Evolutionary conservation across 2,797 vertebrate species (phyloP), one percentile per base, ranked within the genome.

Genomic region (Sarcoramphus papa): DNA sequence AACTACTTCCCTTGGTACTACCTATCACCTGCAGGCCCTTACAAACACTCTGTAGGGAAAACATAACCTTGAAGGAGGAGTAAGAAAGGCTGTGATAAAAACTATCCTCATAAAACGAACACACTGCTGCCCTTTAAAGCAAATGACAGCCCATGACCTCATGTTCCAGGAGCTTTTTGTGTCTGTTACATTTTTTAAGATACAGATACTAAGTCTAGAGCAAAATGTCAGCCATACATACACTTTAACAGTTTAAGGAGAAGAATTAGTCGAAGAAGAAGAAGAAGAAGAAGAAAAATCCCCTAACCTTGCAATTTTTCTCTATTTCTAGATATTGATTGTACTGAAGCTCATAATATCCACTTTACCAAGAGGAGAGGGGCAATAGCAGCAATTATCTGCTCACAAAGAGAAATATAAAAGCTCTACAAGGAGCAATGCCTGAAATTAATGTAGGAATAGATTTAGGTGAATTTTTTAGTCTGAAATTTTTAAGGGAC

Each of bases 141-240:
- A 83, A 91, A 86, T 50, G 78, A 92, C 82, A 91, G 79, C 65
- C 78, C n/a, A 0, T 7, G 87, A 60, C 79, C 87, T 63, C 50
- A 5, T 67, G 79, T 88, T 92, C 76, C 50, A 28, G 81, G 16
- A 94, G 72, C 31, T 92, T 91, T 93, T 24, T 85, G 60, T 40
- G 78, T 54, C 93, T 80, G 33, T 15, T 95, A 68, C 57, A 8
- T 48, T 85, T 95, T 90, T 93, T 88, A 92, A 86, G 70, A 67
- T 62, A 85, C 28, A 75, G 88, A 65, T 91, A 72, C 17, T 45
- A 59, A 91, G 62, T 90, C 92, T 67, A 24, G 79, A 92, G 87
- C 35, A 95, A 93, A 97, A 97, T 93, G 91, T 86, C 93, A 96
- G 65, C 85, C 73, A 90, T 93, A 93, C 50, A 76, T 83, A 93